Base-by-base conservation (phyloP, 2,888 invertebrate species). In the Pristionchus exspectatus region DNA sequence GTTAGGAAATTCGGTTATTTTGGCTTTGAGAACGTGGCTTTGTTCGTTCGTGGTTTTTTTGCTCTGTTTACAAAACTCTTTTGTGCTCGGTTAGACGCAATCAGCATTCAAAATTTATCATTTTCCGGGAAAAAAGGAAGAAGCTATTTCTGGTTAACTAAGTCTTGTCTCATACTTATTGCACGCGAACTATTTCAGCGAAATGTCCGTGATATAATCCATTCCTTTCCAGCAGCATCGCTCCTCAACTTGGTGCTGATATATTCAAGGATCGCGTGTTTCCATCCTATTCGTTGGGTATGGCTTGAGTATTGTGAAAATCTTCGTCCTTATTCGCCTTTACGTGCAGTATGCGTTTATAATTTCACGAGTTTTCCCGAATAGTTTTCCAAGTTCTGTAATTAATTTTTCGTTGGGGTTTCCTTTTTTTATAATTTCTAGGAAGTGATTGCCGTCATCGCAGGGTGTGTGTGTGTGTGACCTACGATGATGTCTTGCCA, bases 401-500 rank as follows among this genome's bases (percentile, higher is more conserved):
- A 69, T 27, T 27, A 69, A n/a, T 4, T 69, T 18, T 30, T 18
- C 30, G 0, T 30, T 33, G 30, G 72, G 30, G 12, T 72, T 33
- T 72, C 38, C 72, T 18, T 33, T 72, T n/a, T 69, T 69, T 30
- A 63, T 63, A 21, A 24, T 24, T 56, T 21, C 66, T 66, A 27
- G 66, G 66, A 72, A n/a, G 72, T 30, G 4, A 30, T 30, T 27
- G 72, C 69, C 81, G n/a, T 44, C 14, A 81, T 24, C n/a, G 24
- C 50, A n/a, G 50, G 4, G 33, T 50, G 81, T 81, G 81, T 54
- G 33, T 50, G 81, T 81, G 81, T 54, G 81, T 81, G 81, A 81
- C 50, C n/a, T 81, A 54, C 3, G 18, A 27, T 50, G 81, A 81
- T 81, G 81, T 81, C 81, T 44, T 81, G 50, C 14, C 50, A n/a